Percentiles rank a stretch among this genome's conserved stretches.
Evolutionary conservation across 2,797 vertebrate species (phyloP).

Genomic region (Spea hammondii): DNA sequence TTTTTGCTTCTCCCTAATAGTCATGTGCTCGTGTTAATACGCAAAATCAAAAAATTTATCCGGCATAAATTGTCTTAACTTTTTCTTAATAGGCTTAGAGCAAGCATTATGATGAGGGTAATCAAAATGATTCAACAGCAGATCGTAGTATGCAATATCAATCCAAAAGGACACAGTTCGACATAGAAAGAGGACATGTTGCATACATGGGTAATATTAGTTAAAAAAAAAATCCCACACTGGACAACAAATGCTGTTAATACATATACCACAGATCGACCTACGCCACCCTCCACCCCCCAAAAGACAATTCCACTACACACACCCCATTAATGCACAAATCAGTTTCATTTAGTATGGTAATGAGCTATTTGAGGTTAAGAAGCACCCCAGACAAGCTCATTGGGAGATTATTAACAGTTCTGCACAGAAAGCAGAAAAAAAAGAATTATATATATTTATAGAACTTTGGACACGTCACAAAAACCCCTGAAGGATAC

Average conservation of each 20-base stretch:
- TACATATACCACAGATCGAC: constrained; percentile 26
- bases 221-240: constrained; percentile 33
- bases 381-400: constrained; percentile 40
- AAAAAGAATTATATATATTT: constrained; percentile 26
- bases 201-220: constrained; percentile 34
- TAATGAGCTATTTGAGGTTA: constrained; percentile 37
- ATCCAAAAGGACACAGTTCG: not conserved
- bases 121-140: constrained; percentile 7
- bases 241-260: constrained; percentile 28
- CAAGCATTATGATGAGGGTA: not conserved
- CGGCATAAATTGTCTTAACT: not conserved
- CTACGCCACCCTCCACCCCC: not conserved
- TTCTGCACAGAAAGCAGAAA: constrained; percentile 52
- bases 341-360: constrained; percentile 37
- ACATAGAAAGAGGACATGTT: constrained; percentile 37
- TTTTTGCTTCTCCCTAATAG: not conserved
- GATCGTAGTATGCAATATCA: constrained; percentile 1
- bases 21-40: not conserved
- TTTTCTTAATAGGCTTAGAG: not conserved
- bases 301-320: constrained; percentile 14
- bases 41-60: not conserved
- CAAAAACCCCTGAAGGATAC: constrained; percentile 53
- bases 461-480: constrained; percentile 50
- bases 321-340: constrained; percentile 45
- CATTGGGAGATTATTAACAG: constrained; percentile 44